Evolutionary conservation across 2,888 invertebrate genomes (phyloP).

Genomic region (Psococerastis gibbosa): DNA sequence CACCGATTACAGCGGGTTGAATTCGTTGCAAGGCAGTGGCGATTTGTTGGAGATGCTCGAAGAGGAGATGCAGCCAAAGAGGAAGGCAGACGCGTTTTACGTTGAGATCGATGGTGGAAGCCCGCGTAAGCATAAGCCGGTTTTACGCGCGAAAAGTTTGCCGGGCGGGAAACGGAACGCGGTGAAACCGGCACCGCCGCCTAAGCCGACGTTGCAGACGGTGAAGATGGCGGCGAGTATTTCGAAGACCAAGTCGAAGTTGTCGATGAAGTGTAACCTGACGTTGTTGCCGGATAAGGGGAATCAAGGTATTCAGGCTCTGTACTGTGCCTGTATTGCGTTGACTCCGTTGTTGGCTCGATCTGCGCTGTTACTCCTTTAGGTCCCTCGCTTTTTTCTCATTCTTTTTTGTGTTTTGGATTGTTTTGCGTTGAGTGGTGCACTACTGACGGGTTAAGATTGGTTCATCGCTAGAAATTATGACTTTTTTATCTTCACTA

Average conservation of each 20-base stretch:
- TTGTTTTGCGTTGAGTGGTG: no score
- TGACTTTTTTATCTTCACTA: no score
- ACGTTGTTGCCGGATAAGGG: conserved; percentile 1
- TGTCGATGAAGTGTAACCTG: conserved; percentile 1
- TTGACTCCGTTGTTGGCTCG: no score
- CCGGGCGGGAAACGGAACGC: conserved; percentile 4
- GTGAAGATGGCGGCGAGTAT: background rate
- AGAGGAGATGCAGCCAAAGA: conserved; percentile 25
- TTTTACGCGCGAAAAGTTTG: conserved; percentile 5
- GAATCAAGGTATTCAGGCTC: conserved; percentile 4
- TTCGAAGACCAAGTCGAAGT: conserved; percentile 2
- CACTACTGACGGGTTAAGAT: no score
- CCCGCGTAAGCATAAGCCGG: conserved; percentile 1
- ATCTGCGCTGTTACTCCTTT: no score
- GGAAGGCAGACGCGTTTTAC: conserved; percentile 3
- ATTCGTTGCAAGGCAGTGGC: conserved; percentile 21
- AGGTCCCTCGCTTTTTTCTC: no score
- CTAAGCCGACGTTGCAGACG: conserved; percentile 42
- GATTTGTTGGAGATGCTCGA: conserved; percentile 23
- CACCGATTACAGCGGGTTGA: conserved; percentile 15
- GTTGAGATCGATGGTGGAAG: conserved; percentile 1
- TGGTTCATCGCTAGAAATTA: no score
- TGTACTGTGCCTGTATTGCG: no score
- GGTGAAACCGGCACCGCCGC: conserved; percentile 30
- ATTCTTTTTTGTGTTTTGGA: no score